These are phyloP conservation scores for Arizona elegans DNA, from an alignment of 2,113 vertebrate genomes.

Conservation along the genomic window DNA sequence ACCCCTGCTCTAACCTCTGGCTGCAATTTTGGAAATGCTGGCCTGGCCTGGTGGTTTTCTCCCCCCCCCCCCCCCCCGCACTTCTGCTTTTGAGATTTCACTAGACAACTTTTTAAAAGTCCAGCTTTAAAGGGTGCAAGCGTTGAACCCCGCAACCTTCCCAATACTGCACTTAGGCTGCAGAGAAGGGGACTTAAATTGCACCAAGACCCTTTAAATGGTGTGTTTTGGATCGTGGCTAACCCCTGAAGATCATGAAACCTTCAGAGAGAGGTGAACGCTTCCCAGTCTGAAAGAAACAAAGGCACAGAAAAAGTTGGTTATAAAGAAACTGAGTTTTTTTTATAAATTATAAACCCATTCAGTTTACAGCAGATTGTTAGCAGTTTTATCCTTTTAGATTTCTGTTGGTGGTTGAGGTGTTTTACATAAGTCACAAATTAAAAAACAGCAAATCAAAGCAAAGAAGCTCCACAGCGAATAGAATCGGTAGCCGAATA, in stretches of 20 bases:
- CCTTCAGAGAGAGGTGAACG: background rate
- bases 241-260: background rate
- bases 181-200: background rate
- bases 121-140: background rate
- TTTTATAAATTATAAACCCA: conserved; percentile 75
- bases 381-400: conserved; percentile 61
- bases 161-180: background rate
- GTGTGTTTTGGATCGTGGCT: background rate
- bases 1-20: no score
- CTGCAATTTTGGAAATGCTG: no score
- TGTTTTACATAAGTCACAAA: conserved; percentile 63
- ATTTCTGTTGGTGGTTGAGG: conserved; percentile 60
- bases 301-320: conserved; percentile 52
- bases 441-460: conserved; percentile 61
- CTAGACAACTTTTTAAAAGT: no score
- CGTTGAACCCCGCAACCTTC: background rate
- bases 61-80: no score
- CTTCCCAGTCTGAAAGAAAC: conserved; percentile 6
- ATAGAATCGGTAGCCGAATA: conserved; percentile 58
- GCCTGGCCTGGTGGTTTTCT: background rate
- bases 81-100: no score
- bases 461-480: conserved; percentile 57
- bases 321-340: conserved; percentile 66
- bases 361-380: conserved; percentile 68
- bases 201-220: background rate